phyloP scores from a whole-genome alignment of 2,888 invertebrate species.

The Nysson spinosus region DNA sequence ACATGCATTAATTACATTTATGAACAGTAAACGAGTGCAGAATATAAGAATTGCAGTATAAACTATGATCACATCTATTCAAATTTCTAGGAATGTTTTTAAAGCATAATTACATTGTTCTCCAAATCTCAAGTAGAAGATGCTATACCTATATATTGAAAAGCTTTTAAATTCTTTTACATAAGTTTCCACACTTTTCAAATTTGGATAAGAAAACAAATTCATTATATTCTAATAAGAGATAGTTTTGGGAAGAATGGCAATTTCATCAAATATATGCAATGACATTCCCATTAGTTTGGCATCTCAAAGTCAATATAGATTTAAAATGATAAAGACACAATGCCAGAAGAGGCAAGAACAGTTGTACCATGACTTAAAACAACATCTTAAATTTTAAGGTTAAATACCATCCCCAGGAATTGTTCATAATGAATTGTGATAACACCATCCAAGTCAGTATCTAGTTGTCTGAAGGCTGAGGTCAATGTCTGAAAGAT shows the following conservation, averaged over 20 bases:
- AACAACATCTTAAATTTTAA: constrained; percentile 81
- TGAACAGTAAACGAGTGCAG: neutral
- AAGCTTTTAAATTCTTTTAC: neutral
- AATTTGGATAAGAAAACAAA: neutral
- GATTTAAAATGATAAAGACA: neutral
- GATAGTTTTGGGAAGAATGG: constrained; percentile 15
- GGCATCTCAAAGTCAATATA: constrained; percentile 25
- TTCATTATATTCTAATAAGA: neutral
- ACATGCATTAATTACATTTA: neutral
- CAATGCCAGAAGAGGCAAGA: constrained; percentile 17
- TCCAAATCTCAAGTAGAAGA: too few species aligned
- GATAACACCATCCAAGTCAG: constrained; percentile 96
- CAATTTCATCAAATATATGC: constrained; percentile 3
- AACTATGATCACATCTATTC: neutral
- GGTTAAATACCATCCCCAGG: constrained; percentile 91
- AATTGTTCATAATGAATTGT: constrained; percentile 98
- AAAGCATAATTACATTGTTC: neutral
- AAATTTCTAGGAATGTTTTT: constrained; percentile 27
- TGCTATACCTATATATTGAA: neutral
- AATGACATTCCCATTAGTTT: constrained; percentile 19
- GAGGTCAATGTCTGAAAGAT: constrained; percentile 89
- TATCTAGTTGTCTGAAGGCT: constrained; percentile 92
- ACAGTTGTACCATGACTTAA: neutral
- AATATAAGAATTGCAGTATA: constrained; percentile 1
- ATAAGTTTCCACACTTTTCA: neutral